A percentile compares a stretch with the other conserved stretches of the same genome.
These are phyloP conservation scores for Scaptomyza reducta DNA, from an alignment of 2,888 invertebrate species.

Conservation along the genomic window DNA sequence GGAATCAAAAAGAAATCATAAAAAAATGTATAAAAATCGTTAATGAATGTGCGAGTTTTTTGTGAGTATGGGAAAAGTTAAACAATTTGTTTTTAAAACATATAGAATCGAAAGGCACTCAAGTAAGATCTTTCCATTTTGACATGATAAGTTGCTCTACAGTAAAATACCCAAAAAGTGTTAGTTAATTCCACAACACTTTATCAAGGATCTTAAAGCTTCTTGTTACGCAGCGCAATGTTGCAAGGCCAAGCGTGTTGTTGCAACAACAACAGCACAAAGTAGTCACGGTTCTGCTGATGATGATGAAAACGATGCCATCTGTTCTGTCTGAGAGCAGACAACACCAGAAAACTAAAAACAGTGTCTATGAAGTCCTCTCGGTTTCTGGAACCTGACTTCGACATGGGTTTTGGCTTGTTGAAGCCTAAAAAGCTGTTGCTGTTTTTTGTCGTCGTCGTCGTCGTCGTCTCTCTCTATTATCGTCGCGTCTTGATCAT, in stretches of 20 bases:
- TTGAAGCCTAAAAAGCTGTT: slow-evolving; percentile 23
- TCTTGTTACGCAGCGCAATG: slow-evolving; percentile 21
- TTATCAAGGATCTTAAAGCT: slow-evolving; percentile 5
- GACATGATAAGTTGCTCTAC: too few species aligned
- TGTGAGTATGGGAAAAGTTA: too few species aligned
- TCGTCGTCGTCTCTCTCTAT: slow-evolving; percentile 50
- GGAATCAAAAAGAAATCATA: not conserved
- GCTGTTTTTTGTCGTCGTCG: slow-evolving; percentile 9
- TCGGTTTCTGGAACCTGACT: slow-evolving; percentile 5
- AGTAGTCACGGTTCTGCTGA: slow-evolving; percentile 15
- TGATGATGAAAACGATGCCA: slow-evolving; percentile 58
- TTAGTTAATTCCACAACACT: not conserved
- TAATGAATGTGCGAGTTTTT: too few species aligned
- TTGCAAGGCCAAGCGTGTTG: slow-evolving; percentile 31
- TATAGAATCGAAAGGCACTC: too few species aligned
- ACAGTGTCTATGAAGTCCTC: slow-evolving; percentile 35
- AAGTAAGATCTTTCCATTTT: too few species aligned
- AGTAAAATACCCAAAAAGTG: not conserved
- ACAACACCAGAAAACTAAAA: slow-evolving; percentile 7
- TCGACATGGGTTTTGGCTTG: slow-evolving; percentile 55
- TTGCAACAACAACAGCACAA: slow-evolving; percentile 12
- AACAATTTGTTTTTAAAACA: too few species aligned
- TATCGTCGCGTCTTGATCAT: slow-evolving; percentile 68
- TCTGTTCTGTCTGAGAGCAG: slow-evolving; percentile 43
- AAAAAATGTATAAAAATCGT: too few species aligned